Evolutionary conservation across 2,797 vertebrate genomes (phyloP), one percentile per base, ranked within the genome.

Genomic region (Galaxias olidus): DNA sequence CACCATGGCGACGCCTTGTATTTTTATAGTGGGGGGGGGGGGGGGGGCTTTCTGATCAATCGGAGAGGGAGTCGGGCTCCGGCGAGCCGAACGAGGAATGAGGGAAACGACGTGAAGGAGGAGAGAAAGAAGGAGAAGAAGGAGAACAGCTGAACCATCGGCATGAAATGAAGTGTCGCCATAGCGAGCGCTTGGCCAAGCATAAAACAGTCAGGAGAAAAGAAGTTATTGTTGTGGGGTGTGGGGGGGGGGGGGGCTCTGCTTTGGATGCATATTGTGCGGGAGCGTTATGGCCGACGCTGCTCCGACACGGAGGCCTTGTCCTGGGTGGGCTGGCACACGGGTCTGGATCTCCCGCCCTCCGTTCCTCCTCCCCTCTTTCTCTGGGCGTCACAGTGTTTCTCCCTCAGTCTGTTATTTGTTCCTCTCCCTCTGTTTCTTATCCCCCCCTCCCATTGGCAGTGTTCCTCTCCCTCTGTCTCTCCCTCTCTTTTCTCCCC

Each of bases 111-210:
- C 40, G 65, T 4, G 54, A 13, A 47, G 9, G 10, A 12, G 42
- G 0, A 19, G 8, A 65, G 1, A 18, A 0, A 30, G 30, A 46
- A 8, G 9, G 9, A 0, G 11, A 42, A 7, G 44, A 13, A n/a
- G 19, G 20, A 61, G 74, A 73, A 59, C 50, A 30, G 6, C 0
- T 1, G 51, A 76, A 85, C 80, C 86, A 86, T 86, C 81, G 82
- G 70, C 79, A 85, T 86, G 84, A 87, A 87, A 87, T 88, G 83
- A 89, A 86, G 63, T 80, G 80, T 83, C 74, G 69, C 85, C 80
- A 76, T 79, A 80, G 78, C 75, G 62, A 1, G 55, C 51, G 82
- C 80, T 77, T 79, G 58, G 12, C 78, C 46, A 70, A 84, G 84
- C 83, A 77, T 77, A 82, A 84, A 86, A 76, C 80, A 79, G 79